Base-by-base conservation (phyloP, 2,797 vertebrate species). In the Lemur catta region DNA sequence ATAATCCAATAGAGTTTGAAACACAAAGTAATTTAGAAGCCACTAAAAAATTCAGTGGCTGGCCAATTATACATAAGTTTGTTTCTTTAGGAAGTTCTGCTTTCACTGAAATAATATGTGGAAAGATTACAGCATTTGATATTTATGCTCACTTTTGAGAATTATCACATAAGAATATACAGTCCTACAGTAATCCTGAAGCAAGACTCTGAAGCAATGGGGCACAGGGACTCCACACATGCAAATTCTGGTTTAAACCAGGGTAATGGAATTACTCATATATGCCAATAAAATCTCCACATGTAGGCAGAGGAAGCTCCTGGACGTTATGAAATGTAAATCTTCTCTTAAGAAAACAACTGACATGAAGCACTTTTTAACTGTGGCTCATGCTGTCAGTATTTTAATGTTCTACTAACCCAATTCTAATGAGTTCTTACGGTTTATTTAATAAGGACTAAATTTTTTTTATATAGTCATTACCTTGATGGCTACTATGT, bases 361-460 rank as follows among this genome's bases (percentile, higher is more conserved):
- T 57, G 69, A 94, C 69, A 89, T 57, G 76, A 96, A 95, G 41
- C 8, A 3, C 50, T 95, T 95, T 93, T 88, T 94, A 55, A 89
- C 86, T 90, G 67, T 87, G 87, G 71, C 84, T 96, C 95, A 81
- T 79, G 84, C 93, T 96, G 87, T 94, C 93, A 94, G 95, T 87
- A 94, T 97, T 97, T 97, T 52, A 81, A 43, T 84, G 50, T 91
- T 81, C 71, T 96, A 91, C 88, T 94, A 95, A 96, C 67, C 61
- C 20, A 87, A 80, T 96, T 96, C 81, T 97, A 96, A 97, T 97
- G 80, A 90, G 72, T 89, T 94, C 72, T 96, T 94, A 88, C 96
- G 84, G 95, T 92, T 97, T 93, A 97, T 96, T 97, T 76, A 97
- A 74, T 96, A 97, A 93, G 80, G 65, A 72, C 59, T 69, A 92